Evolutionary conservation across 2,113 vertebrate genomes (phyloP).

Genomic region (Gymnogyps californianus): DNA sequence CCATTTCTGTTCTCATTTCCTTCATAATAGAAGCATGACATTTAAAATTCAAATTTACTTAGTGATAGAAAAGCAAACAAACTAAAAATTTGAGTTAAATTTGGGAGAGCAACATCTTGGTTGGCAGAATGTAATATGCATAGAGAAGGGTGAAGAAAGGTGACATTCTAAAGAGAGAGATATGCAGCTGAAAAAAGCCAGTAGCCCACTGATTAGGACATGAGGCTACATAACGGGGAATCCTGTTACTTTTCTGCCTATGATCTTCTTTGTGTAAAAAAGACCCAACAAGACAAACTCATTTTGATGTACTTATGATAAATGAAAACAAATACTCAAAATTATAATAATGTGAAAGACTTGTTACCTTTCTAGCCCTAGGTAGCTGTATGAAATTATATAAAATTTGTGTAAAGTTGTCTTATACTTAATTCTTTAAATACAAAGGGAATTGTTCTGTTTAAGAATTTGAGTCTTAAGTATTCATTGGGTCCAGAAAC

Average conservation of each 20-base stretch:
- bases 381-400: background rate
- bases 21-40: background rate
- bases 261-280: background rate
- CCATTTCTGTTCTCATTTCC: background rate
- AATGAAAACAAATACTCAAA: background rate
- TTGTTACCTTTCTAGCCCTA: background rate
- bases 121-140: background rate
- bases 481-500: background rate
- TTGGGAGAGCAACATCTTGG: background rate
- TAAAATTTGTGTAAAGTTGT: background rate
- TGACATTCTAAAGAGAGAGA: background rate
- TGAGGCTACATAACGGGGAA: background rate
- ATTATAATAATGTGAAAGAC: fast-evolving
- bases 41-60: background rate
- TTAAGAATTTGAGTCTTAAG: background rate
- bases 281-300: background rate
- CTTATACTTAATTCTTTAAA: background rate
- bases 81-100: background rate
- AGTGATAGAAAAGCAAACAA: background rate
- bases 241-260: background rate
- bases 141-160: background rate
- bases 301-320: background rate
- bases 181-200: background rate
- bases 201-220: background rate
- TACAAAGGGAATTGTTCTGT: background rate